These are phyloP conservation scores for Dendrolimus punctatus DNA, from an alignment of 1,140 invertebrate species.

Conservation along the genomic window DNA sequence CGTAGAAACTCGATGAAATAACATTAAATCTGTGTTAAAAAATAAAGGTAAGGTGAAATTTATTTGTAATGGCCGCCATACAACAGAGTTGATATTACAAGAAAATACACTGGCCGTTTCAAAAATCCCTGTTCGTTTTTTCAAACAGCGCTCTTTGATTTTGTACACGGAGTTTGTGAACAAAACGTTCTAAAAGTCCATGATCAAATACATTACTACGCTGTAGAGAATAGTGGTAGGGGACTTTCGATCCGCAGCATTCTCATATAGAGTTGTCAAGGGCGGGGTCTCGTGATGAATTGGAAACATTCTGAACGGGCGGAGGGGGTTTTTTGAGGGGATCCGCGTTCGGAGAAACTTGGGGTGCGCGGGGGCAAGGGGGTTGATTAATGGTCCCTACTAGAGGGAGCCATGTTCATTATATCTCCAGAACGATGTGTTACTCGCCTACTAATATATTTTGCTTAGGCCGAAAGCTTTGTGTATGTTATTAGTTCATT, in stretches of 20 bases:
- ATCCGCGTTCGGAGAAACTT: conserved; percentile 20
- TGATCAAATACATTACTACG: conserved; percentile 17
- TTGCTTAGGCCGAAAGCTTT: conserved; percentile 37
- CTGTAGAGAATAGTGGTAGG: conserved; percentile 21
- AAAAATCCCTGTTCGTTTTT: conserved; percentile 28
- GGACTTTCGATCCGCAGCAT: conserved; percentile 37
- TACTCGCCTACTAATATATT: conserved; percentile 68
- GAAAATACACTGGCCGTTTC: conserved; percentile 45
- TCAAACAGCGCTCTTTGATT: conserved; percentile 15
- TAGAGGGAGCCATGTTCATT: conserved; percentile 69
- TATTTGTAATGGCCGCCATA: conserved; percentile 55
- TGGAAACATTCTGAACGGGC: conserved; percentile 54
- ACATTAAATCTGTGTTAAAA: conserved; percentile 30
- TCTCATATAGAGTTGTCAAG: conserved; percentile 72
- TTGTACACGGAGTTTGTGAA: conserved; percentile 21
- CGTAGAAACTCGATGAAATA: conserved; percentile 20
- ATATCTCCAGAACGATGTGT: conserved; percentile 65
- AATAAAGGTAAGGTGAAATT: conserved; percentile 41
- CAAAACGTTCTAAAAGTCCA: conserved; percentile 25
- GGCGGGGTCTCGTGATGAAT: conserved; percentile 71
- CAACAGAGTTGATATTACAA: conserved; percentile 40
- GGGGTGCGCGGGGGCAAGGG: conserved; percentile 33
- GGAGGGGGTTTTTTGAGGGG: conserved; percentile 49
- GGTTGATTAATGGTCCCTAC: conserved; percentile 57
- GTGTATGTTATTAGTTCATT: conserved; percentile 59